Evolutionary conservation across 2,797 vertebrate species (phyloP).

Genomic region (Myotis daubentonii): DNA sequence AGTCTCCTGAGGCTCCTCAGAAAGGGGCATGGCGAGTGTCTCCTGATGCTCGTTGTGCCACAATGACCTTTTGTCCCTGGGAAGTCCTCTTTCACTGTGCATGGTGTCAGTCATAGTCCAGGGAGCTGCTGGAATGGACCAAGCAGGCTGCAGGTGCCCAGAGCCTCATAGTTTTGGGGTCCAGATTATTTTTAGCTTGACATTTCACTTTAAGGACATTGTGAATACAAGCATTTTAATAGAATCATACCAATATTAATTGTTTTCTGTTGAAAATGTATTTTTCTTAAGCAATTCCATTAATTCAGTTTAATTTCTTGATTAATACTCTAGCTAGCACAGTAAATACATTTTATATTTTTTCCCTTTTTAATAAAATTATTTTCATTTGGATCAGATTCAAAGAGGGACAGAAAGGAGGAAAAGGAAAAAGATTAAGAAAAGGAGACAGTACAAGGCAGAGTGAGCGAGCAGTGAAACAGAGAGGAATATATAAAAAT

Average conservation of each 20-base stretch:
- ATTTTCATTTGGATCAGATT: slow-evolving; percentile 13
- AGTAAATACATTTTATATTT: neutral
- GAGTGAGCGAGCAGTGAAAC: neutral
- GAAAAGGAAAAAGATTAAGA: neutral
- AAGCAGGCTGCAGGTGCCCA: neutral
- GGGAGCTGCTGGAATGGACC: neutral
- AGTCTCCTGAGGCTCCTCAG: neutral
- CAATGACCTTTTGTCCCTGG: neutral
- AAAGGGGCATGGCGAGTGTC: neutral
- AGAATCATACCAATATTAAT: neutral
- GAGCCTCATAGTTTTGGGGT: neutral
- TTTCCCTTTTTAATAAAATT: slow-evolving; percentile 8
- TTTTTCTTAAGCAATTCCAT: neutral
- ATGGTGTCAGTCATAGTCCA: neutral
- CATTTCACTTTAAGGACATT: neutral
- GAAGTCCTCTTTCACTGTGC: neutral
- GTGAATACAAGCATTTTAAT: neutral
- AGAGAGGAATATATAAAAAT: neutral
- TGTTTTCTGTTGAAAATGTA: neutral
- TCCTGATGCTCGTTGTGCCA: neutral
- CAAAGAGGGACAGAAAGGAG: neutral
- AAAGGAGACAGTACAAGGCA: neutral
- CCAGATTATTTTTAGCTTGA: neutral
- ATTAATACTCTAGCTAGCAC: neutral
- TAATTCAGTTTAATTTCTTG: slow-evolving; percentile 4